phyloP scores from a whole-genome alignment of 2,797 vertebrate species.

The Tapirus indicus region DNA sequence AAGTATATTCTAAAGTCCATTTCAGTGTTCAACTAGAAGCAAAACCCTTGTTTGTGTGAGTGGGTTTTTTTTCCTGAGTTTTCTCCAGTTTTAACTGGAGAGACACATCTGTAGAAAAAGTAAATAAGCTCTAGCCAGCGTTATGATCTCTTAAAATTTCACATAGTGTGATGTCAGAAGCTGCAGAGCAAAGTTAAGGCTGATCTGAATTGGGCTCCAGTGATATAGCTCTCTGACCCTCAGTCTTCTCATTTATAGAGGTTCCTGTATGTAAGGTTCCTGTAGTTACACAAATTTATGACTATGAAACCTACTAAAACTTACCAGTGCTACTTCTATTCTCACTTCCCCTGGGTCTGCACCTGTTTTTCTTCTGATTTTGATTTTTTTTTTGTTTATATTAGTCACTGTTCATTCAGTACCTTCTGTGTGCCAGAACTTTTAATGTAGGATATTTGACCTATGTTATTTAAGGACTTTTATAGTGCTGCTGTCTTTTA shows the following conservation, averaged over 20 bases:
- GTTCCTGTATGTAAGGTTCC: not conserved
- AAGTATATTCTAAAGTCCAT: constrained; percentile 28
- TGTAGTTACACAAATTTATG: not conserved
- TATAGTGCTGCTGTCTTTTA: not conserved
- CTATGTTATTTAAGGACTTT: constrained; percentile 8
- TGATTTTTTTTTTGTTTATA: not conserved
- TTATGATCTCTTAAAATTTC: not conserved
- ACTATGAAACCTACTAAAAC: constrained; percentile 25
- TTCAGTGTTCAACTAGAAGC: not conserved
- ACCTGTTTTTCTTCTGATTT: not conserved
- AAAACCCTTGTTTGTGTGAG: not conserved
- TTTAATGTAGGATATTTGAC: constrained; percentile 24
- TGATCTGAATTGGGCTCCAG: not conserved
- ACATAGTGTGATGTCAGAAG: not conserved
- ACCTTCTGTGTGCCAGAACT: not conserved
- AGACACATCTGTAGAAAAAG: not conserved
- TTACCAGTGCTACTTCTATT: not conserved
- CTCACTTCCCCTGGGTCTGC: constrained; percentile 4
- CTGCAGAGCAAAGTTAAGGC: not conserved
- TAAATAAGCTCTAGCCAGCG: constrained; percentile 28
- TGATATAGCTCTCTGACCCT: not conserved
- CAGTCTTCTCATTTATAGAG: not conserved
- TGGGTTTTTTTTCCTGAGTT: not conserved
- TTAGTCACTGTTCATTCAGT: not conserved
- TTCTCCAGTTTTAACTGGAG: constrained; percentile 29